Evolutionary conservation across 2,113 vertebrate species (phyloP).

Genomic region (Nestor notabilis): DNA sequence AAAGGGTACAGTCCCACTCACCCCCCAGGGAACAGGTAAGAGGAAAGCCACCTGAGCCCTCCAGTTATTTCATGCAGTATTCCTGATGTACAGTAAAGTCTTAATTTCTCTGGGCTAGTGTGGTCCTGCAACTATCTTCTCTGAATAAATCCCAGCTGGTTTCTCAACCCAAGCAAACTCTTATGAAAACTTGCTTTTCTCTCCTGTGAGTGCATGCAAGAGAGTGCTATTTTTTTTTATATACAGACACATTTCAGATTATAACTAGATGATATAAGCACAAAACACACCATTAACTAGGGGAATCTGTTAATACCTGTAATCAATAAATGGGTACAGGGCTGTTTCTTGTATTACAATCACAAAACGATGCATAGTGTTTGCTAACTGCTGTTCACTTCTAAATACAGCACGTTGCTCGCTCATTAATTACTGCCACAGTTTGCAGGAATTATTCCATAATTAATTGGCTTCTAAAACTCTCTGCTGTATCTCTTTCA

Average conservation of each 20-base stretch:
- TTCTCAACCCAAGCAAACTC: neutral
- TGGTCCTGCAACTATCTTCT: neutral
- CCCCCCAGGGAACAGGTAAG: neutral
- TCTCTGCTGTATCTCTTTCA: neutral
- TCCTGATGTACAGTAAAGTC: neutral
- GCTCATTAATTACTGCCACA: conserved; percentile 9
- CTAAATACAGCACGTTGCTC: neutral
- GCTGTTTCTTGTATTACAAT: neutral
- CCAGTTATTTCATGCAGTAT: neutral
- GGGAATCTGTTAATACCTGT: neutral
- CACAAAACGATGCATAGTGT: neutral
- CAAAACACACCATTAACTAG: neutral
- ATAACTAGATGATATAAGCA: neutral
- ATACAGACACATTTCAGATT: neutral
- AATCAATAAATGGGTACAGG: neutral
- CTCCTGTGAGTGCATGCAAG: neutral
- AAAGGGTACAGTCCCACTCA: neutral
- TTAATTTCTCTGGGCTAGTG: neutral
- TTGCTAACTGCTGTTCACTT: conserved; percentile 20
- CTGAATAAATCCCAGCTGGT: neutral
- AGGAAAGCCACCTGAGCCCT: neutral
- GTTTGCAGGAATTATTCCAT: conserved; percentile 26
- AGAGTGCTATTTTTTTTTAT: neutral
- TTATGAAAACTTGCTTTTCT: neutral
- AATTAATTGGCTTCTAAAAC: conserved; percentile 40